Percentiles rank a stretch among this genome's conserved stretches.
These are phyloP conservation scores for Himalopsyche kuldschensis DNA, from an alignment of 2,888 invertebrate species.

Conservation along the genomic window DNA sequence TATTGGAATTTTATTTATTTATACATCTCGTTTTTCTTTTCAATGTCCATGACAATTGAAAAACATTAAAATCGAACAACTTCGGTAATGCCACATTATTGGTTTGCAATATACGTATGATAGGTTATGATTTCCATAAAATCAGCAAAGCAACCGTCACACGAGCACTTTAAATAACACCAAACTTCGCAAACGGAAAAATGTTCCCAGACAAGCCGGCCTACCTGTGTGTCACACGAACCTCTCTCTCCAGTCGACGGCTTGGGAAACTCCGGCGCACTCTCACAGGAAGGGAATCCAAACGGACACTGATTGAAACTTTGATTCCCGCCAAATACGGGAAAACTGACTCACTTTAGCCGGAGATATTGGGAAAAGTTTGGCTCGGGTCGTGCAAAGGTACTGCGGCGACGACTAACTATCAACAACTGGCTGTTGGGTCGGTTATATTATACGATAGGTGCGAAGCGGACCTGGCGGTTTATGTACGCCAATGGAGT, in stretches of 20 bases:
- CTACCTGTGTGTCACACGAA: neutral
- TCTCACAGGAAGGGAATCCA: neutral
- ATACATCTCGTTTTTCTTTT: too few relatives aligned
- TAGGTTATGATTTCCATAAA: neutral
- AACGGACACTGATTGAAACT: neutral
- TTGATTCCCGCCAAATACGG: neutral
- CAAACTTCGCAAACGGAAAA: neutral
- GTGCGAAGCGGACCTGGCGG: neutral
- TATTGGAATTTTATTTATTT: too few relatives aligned
- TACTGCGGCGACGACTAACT: neutral
- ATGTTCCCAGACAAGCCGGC: neutral
- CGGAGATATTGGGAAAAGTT: neutral
- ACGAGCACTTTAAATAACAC: neutral
- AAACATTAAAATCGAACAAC: neutral
- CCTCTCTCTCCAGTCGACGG: neutral
- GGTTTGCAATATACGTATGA: neutral
- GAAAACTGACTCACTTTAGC: neutral
- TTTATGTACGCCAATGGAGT: neutral
- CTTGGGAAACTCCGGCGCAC: neutral
- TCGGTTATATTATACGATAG: neutral
- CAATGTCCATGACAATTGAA: too few relatives aligned
- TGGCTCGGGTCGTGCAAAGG: neutral
- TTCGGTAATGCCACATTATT: neutral
- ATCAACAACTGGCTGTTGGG: neutral
- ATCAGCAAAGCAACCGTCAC: neutral